Evolutionary conservation across 1,140 invertebrate species (phyloP), one percentile per base, ranked within the genome.

Genomic region (Drosophila suzukii): DNA sequence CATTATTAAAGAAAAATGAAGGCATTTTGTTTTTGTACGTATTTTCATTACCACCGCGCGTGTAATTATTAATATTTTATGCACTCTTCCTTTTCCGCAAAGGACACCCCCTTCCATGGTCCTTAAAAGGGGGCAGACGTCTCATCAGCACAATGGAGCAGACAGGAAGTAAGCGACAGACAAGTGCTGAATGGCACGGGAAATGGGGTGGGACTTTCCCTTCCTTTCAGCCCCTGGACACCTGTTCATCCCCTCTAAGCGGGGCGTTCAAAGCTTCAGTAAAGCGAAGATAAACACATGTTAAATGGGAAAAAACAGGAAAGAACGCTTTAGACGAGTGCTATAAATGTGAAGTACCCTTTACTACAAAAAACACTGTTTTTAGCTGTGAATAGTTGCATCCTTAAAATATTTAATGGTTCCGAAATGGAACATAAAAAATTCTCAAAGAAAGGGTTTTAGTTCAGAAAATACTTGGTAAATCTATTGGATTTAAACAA

Each of bases 51-150:
- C 82, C 82, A 86, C 46, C 78, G 71, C 83, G 83, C 83, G 82
- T 82, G 66, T 79, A 88, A 86, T 86, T 81, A 86, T 88, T 82
- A 88, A 85, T 88, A 85, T 88, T 85, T 85, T 78, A 85, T 85
- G 78, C 82, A 85, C 70, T 79, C 75, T 63, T 66, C 39, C 58
- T 56, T 68, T 61, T 75, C 24, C 71, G 49, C 38, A 60, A 63
- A 63, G 60, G 60, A 60, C 60, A 13, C 13, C 20, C 13, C 24
- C 3, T 13, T 51, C 44, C 56, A 34, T 7, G 20, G 41, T 30
- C 1, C 5, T 15, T 6, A 34, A 50, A 15, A 6, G 30, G 38
- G 44, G 47, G 56, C 70, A 68, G 62, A 63, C 55, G 71, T 54
- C 65, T 54, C 65, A 71, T 53, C 72, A 73, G 51, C 76, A 83